Base-by-base conservation (phyloP, 1,140 invertebrate genomes). In the Chymomyza costata region DNA sequence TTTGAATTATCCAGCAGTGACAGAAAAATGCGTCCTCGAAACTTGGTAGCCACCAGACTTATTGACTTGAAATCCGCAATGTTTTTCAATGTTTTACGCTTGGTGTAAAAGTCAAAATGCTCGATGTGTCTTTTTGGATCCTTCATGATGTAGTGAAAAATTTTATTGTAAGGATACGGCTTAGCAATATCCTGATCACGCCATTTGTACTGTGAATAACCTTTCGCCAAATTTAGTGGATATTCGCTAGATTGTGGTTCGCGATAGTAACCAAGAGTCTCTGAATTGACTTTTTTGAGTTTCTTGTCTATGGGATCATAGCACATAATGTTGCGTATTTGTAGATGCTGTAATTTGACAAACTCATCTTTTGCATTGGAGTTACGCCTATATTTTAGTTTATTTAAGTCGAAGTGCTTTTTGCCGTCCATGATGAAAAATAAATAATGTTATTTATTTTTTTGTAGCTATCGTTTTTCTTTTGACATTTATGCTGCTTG, bases 11-110 rank as follows among this genome's bases (percentile, higher is more conserved):
- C n/a, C n/a, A n/a, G n/a, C n/a, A n/a, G n/a, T n/a, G n/a, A n/a
- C 14, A 52, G 6, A 11, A 35, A 58, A 19, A 58, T 52, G 31
- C 48, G 52, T 18, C 41, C n/a, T 18, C 46, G 45, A 34, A 51
- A 58, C 1, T 38, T 37, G 7, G 40, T 45, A 6, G 41, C 55
- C 3, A 19, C 13, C 2, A 35, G 5, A 13, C 18, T 13, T 18
- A 6, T 19, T 8, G 16, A 25, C 32, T 7, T 0, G 0, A 3
- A 3, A 14, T 7, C n/a, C n/a, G n/a, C n/a, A n/a, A n/a, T n/a
- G n/a, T n/a, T n/a, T n/a, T n/a, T n/a, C n/a, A 52, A 6, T 10
- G 35, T n/a, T 0, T 5, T 8, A 8, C 55, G 55, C 6, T 49
- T 46, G 14, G 28, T 39, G 16, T 41, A 58, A 25, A 58, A 46